These are phyloP conservation scores for Stomorhina lunata DNA, from an alignment of 2,888 invertebrate species.

Conservation along the genomic window DNA sequence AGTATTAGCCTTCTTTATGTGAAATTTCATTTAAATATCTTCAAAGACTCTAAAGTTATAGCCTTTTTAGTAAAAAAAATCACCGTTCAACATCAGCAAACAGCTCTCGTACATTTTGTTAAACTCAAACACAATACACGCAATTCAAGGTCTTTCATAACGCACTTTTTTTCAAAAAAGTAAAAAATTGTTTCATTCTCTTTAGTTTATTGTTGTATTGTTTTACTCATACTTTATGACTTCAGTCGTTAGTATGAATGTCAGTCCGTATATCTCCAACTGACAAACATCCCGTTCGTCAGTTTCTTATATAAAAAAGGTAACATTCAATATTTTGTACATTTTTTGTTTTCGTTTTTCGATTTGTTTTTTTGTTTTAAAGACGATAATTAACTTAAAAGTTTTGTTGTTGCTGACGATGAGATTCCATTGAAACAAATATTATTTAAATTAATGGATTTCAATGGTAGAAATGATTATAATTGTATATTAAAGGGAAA, in stretches of 20 bases:
- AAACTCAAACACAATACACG: conserved; percentile 41
- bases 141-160: conserved; percentile 59
- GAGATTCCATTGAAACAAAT: conserved; percentile 49
- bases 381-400: conserved; percentile 47
- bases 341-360: not conserved
- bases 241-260: too few relatives aligned
- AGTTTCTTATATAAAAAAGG: too few relatives aligned
- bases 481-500: conserved; percentile 8
- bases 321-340: too few relatives aligned
- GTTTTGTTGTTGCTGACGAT: conserved; percentile 7
- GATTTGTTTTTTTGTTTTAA: not conserved
- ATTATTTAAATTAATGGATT: conserved; percentile 58
- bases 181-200: conserved; percentile 8
- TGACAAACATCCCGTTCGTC: too few relatives aligned
- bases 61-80: too few relatives aligned
- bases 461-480: conserved; percentile 16
- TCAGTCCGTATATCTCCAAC: too few relatives aligned
- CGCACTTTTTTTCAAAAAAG: conserved; percentile 53
- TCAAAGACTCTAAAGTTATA: too few relatives aligned
- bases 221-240: too few relatives aligned
- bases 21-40: too few relatives aligned
- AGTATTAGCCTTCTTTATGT: too few relatives aligned
- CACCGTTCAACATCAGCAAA: too few relatives aligned
- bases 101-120: too few relatives aligned
- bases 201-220: conserved; percentile 24